These are phyloP conservation scores for Hycleus cichorii DNA, from an alignment of 1,140 invertebrate genomes.

Conservation along the genomic window DNA sequence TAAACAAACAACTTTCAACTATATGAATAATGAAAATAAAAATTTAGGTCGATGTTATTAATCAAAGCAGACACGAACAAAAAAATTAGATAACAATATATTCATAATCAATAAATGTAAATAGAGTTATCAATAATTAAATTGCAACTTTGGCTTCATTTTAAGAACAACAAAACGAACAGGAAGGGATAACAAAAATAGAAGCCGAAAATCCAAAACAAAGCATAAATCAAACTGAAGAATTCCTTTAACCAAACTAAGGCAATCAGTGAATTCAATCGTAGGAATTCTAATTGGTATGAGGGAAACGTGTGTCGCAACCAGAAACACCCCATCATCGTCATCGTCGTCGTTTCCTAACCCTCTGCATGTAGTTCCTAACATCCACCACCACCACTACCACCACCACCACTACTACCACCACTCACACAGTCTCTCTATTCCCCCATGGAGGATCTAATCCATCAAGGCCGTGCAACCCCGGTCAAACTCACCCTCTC, in stretches of 20 bases:
- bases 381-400: not conserved
- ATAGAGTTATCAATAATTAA: constrained; percentile 2
- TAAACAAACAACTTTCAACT: constrained; percentile 25
- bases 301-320: constrained; percentile 36
- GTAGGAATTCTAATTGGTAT: constrained; percentile 41
- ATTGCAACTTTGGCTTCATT: not conserved
- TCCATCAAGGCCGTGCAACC: constrained; percentile 40
- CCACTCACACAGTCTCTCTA: not conserved
- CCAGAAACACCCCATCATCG: constrained; percentile 2
- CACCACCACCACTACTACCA: not conserved
- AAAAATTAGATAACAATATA: not conserved
- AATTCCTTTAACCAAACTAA: constrained; percentile 17
- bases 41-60: constrained; percentile 12
- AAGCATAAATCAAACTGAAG: constrained; percentile 23
- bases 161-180: no score
- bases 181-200: no score
- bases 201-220: constrained; percentile 11
- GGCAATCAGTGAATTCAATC: constrained; percentile 34
- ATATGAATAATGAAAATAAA: constrained; percentile 24
- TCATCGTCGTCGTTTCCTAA: constrained; percentile 1
- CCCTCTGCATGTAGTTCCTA: constrained; percentile 1
- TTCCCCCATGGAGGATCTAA: constrained; percentile 26
- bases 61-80: not conserved
- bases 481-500: constrained; percentile 32
- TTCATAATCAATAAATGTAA: constrained; percentile 5